Base-by-base conservation (phyloP, 2,888 invertebrate genomes). In the Amphiduros pacificus region DNA sequence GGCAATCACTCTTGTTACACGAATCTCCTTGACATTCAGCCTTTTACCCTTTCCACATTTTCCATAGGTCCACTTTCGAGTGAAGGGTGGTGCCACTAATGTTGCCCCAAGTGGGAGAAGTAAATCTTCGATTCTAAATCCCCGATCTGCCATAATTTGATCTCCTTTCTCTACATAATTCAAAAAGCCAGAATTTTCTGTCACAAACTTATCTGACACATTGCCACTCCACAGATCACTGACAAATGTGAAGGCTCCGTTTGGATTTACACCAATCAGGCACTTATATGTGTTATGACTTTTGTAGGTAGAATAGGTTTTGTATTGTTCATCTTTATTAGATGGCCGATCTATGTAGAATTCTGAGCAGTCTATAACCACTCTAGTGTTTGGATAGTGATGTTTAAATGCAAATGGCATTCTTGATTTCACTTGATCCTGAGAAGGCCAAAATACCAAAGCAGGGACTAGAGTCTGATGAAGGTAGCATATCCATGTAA, bases 241-340 rank as follows among this genome's bases (percentile, higher is more conserved):
- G 17, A 54, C 40, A 32, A 36, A 54, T 22, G 20, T 28, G 4
- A 54, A n/a, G 14, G 17, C 28, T 41, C 55, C 55, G 20, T 17
- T 54, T 36, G 55, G 55, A 36, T 29, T 24, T 6, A 54, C 31
- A 14, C 20, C 55, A 17, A 54, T 24, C 9, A 54, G 22, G 14
- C n/a, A n/a, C 55, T 54, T 54, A 32, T n/a, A 20, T 11, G 55
- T 54, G 40, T 40, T 36, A n/a, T 54, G 55, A 6, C 31, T 24
- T 20, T 54, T 54, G n/a, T 54, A 54, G 5, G 32, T n/a, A 28
- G 14, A 17, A 9, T 27, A 52, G 14, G 40, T 36, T 27, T 54
- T 24, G n/a, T 17, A n/a, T 27, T 54, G 55, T 14, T 17, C n/a
- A 6, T 17, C 14, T 5, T 17, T 17, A 6, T 9, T 5, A n/a